A percentile compares a stretch with the other conserved stretches of the same genome.
Evolutionary conservation across 2,888 invertebrate genomes (phyloP).

Genomic region (Seira ritae): DNA sequence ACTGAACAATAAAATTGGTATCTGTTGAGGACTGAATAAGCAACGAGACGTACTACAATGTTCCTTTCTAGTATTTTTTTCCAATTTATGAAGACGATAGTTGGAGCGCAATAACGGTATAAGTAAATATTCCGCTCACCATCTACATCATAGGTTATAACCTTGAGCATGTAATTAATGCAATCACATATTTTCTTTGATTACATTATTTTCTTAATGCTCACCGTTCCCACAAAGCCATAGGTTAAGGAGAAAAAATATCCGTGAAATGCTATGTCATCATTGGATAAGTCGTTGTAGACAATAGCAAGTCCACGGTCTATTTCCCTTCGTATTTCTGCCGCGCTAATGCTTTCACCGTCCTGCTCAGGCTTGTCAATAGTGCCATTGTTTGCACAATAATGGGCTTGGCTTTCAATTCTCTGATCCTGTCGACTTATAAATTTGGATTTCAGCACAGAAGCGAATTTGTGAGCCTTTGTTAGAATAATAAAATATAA

Average conservation of each 20-base stretch:
- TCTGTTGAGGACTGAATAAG: too few relatives aligned
- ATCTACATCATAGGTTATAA: not conserved
- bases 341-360: too few relatives aligned
- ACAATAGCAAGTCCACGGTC: slow-evolving; percentile 34
- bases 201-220: not conserved
- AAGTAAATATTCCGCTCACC: slow-evolving; percentile 36
- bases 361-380: not conserved
- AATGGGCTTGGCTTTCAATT: too few relatives aligned
- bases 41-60: too few relatives aligned
- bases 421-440: not conserved
- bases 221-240: slow-evolving; percentile 42
- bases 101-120: slow-evolving; percentile 36
- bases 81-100: not conserved
- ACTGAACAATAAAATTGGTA: too few relatives aligned
- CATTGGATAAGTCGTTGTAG: slow-evolving; percentile 26
- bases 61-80: not conserved
- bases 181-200: not conserved
- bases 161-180: not conserved
- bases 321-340: not conserved
- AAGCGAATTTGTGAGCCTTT: slow-evolving; percentile 27
- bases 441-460: slow-evolving; percentile 23
- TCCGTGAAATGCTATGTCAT: slow-evolving; percentile 38
- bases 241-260: slow-evolving; percentile 37
- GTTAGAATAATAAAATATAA: not conserved
- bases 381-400: too few relatives aligned